phyloP scores from a whole-genome alignment of 2,797 vertebrate genomes.

The Cygnus olor region DNA sequence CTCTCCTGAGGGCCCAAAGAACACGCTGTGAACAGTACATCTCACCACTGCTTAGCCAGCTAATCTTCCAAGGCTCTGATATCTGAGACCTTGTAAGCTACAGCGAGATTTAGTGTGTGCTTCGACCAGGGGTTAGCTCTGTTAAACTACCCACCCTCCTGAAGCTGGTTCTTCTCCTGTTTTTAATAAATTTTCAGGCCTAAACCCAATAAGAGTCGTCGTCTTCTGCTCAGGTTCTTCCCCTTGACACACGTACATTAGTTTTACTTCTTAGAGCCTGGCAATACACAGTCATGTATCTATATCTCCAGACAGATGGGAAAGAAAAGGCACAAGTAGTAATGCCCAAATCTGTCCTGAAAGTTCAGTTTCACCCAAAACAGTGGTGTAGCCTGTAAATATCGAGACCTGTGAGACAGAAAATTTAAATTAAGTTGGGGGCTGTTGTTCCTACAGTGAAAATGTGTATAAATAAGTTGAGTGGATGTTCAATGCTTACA shows the following conservation, averaged over 20 bases:
- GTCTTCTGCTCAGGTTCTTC: neutral
- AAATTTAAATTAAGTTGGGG: neutral
- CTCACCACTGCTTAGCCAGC: neutral
- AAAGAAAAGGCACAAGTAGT: neutral
- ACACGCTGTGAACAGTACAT: neutral
- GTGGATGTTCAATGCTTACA: neutral
- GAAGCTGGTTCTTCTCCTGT: neutral
- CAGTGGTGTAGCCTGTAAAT: neutral
- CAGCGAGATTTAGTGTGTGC: neutral
- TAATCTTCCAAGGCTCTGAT: slow-evolving; percentile 26
- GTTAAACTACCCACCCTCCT: neutral
- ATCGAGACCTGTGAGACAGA: neutral
- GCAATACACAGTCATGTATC: neutral
- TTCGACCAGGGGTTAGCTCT: neutral
- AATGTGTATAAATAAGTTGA: neutral
- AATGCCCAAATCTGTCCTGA: neutral
- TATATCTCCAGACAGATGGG: neutral
- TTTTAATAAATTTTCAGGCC: neutral
- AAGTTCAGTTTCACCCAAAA: neutral
- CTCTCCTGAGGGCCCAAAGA: neutral
- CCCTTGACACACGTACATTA: neutral
- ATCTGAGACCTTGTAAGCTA: neutral
- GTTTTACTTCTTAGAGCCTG: neutral
- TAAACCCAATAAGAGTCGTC: neutral
- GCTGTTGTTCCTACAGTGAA: neutral